Evolutionary conservation across 2,797 vertebrate genomes (phyloP), one percentile per base, ranked within the genome.

Genomic region (Acipenser ruthenus): DNA sequence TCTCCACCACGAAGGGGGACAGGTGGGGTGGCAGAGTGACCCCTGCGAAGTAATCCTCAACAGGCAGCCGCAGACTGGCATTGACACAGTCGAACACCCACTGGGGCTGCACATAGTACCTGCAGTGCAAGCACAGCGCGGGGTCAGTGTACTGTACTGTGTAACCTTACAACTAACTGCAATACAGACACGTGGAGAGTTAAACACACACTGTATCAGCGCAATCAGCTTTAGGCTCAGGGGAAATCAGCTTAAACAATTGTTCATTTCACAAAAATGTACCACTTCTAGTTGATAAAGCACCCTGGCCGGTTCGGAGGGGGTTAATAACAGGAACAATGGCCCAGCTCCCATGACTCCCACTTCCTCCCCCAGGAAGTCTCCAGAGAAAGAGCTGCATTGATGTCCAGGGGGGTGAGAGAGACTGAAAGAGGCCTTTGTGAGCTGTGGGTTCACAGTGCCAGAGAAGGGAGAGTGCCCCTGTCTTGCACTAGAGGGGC

Each of bases 21-120:
- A 99, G 91, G 68, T 99, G 96, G 0, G 96, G 96, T 0, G 97
- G 95, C 63, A 99, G 84, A 63, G 86, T 81, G 47, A 94, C 88
- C 0, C 96, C 95, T 0, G 93, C 79, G 72, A 99, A 97, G 71
- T 98, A 98, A 69, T 97, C 93, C 0, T 91, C 93, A 69, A 95
- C 91, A 0, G 96, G 94, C 50, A 99, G 86, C 18, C 87, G 82
- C 0, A 98, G 73, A 80, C 89, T 92, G 65, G 88, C 90, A 0
- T 99, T 99, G 75, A 97, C 84, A 0, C 86, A 93, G 74, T 99
- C 97, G 1, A 92, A 98, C 59, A 97, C 88, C 96, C 96, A 99
- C 86, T 99, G 97, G 0, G 95, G 97, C 84, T 99, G 95, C 72
- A 97, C 79, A 62, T 98, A 99, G 77, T 89, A 96, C 79, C 97